Evolutionary conservation across 1,140 invertebrate species (phyloP).

Genomic region (Alviniconcha marisindica): DNA sequence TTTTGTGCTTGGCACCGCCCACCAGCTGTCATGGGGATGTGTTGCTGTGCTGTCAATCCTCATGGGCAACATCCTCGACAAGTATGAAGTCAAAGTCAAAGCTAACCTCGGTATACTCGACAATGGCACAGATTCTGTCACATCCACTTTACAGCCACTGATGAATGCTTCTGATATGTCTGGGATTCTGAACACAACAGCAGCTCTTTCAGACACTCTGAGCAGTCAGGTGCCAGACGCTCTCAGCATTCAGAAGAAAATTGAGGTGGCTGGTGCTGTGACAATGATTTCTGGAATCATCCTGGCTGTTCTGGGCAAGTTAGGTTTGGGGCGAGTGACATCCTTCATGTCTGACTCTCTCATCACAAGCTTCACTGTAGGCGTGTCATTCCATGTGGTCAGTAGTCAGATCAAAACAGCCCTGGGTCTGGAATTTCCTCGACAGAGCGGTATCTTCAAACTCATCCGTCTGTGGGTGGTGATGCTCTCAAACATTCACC

Average conservation of each 20-base stretch:
- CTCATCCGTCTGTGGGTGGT: conserved; percentile 67
- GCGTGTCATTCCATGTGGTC: conserved; percentile 76
- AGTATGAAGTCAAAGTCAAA: conserved; percentile 44
- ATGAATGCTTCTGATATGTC: not conserved
- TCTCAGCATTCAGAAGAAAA: conserved; percentile 34
- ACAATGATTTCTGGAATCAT: conserved; percentile 46
- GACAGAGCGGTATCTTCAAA: conserved; percentile 69
- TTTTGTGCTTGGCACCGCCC: conserved; percentile 92
- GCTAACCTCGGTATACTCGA: not conserved
- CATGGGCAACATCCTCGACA: conserved; percentile 72
- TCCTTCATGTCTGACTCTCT: conserved; percentile 76
- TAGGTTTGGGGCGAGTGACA: conserved; percentile 74
- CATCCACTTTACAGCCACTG: not conserved
- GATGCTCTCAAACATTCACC: conserved; percentile 62
- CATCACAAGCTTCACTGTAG: conserved; percentile 77
- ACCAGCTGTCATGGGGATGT: conserved; percentile 92
- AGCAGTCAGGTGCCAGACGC: not conserved
- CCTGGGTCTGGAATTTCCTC: conserved; percentile 68
- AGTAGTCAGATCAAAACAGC: conserved; percentile 75
- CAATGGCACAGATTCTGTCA: not conserved
- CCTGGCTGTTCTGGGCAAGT: conserved; percentile 73
- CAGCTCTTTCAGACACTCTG: too few species aligned
- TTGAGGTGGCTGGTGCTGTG: conserved; percentile 53
- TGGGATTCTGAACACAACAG: conserved; percentile 5
- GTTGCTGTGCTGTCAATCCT: conserved; percentile 76